Evolutionary conservation across 1,140 invertebrate species (phyloP).

Genomic region (Dendrolimus punctatus): DNA sequence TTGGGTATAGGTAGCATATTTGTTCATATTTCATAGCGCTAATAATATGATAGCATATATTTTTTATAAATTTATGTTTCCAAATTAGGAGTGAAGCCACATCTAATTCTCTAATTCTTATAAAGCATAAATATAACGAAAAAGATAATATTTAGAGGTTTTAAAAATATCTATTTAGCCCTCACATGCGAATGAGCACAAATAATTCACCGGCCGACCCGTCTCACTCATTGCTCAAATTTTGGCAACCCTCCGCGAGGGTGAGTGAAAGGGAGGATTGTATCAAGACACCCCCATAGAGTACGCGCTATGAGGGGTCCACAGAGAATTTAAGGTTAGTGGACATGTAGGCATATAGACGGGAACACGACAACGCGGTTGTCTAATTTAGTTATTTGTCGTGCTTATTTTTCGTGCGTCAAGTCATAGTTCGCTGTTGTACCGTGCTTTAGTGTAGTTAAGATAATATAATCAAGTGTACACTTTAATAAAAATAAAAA

Average conservation of each 20-base stretch:
- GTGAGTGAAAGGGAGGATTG: slow-evolving; percentile 62
- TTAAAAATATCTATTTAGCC: slow-evolving; percentile 1
- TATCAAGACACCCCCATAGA: slow-evolving; percentile 63
- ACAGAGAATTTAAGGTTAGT: slow-evolving; percentile 69
- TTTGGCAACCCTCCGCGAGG: slow-evolving; percentile 26
- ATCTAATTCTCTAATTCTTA: no score
- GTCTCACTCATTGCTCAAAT: slow-evolving; percentile 3
- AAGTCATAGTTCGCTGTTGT: slow-evolving; percentile 64
- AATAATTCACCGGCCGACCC: not conserved
- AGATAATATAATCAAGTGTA: slow-evolving; percentile 14
- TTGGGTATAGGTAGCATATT: no score
- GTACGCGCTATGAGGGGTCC: slow-evolving; percentile 52
- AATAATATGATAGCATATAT: no score
- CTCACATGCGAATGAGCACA: not conserved
- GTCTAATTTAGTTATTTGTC: slow-evolving; percentile 70
- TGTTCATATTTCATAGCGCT: no score
- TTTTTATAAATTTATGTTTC: no score
- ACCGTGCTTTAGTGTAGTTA: slow-evolving; percentile 30
- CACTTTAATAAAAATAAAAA: no score
- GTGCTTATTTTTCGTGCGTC: slow-evolving; percentile 68
- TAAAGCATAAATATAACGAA: no score
- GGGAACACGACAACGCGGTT: slow-evolving; percentile 71
- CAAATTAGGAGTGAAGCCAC: no score
- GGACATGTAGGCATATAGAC: slow-evolving; percentile 72
- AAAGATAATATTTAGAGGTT: no score